Base-by-base conservation (phyloP, 2,113 vertebrate genomes). In the Hippoglossus stenolepis region DNA sequence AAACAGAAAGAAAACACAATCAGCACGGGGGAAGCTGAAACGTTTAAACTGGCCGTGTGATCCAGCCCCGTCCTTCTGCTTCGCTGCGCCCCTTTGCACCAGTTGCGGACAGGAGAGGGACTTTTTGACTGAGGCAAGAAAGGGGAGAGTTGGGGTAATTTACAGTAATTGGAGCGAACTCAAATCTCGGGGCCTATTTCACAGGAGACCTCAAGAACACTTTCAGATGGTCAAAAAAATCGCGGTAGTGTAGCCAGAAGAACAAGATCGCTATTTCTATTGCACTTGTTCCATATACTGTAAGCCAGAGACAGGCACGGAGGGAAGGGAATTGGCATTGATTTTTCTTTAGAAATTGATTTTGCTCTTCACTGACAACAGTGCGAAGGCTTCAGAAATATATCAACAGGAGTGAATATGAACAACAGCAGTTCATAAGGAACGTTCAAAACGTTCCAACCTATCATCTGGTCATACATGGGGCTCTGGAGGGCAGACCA, bases 261-360 rank as follows among this genome's bases (percentile, higher is more conserved):
- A 91, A 90, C 85, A 88, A 85, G 74, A 89, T 88, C 80, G 86
- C 89, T 91, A 91, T 87, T 90, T 91, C 85, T 82, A 90, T 87
- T 75, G 84, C 89, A 89, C 88, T 91, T 87, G 85, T 87, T 92
- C 87, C 73, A 85, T 87, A 90, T 75, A 89, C 76, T 89, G 79
- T 83, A 86, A 87, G 87, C 68, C 83, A 77, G 74, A 87, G 79
- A 86, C 85, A 66, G 73, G 82, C 63, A 77, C 75, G 65, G 72
- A 89, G 86, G 85, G 82, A 84, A 82, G 61, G 79, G 87, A 92
- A 92, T 92, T 92, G 87, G 73, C 88, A 92, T 92, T 90, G 91
- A 92, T 92, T 92, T 92, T 89, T 87, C 85, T 88, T 92, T 85
- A 90, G 83, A 90, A 92, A 91, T 89, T 70, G 90, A 93, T 91